Percentiles rank a stretch among this genome's conserved stretches.
These are phyloP conservation scores for Notocelia uddmanniana DNA, from an alignment of 2,888 invertebrate species.

Conservation along the genomic window DNA sequence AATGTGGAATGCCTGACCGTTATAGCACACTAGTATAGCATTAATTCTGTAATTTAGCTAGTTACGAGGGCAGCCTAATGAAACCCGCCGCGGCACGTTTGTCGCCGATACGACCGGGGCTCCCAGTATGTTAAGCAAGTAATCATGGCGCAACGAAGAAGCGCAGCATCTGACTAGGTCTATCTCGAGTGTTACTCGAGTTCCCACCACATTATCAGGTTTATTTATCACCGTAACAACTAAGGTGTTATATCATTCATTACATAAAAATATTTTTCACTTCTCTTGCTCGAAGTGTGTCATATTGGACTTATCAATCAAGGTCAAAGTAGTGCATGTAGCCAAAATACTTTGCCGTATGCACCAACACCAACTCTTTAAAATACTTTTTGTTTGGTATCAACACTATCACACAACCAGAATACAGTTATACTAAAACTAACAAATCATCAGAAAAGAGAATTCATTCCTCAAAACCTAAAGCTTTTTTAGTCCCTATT, in stretches of 20 bases:
- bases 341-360: no score
- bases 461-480: no score
- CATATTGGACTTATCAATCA: no score
- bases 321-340: no score
- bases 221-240: not conserved
- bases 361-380: no score
- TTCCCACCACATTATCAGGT: slow-evolving; percentile 21
- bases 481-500: no score
- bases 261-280: no score
- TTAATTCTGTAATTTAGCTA: slow-evolving; percentile 12
- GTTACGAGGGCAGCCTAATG: slow-evolving; percentile 17
- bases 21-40: not conserved
- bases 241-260: slow-evolving; percentile 3
- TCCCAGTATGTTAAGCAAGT: slow-evolving; percentile 37
- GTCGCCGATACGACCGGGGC: slow-evolving; percentile 1
- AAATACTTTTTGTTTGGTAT: no score
- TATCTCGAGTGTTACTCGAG: slow-evolving; percentile 11
- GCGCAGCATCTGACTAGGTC: slow-evolving; percentile 33
- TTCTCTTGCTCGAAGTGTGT: no score
- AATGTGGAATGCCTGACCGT: not conserved
- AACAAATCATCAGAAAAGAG: no score
- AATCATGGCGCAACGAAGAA: slow-evolving; percentile 37
- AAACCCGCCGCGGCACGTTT: slow-evolving; percentile 13
- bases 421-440: no score
- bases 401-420: no score